Base-by-base conservation (phyloP, 92 coral and sea anemone genomes). In the Phenganax stokvisi region DNA sequence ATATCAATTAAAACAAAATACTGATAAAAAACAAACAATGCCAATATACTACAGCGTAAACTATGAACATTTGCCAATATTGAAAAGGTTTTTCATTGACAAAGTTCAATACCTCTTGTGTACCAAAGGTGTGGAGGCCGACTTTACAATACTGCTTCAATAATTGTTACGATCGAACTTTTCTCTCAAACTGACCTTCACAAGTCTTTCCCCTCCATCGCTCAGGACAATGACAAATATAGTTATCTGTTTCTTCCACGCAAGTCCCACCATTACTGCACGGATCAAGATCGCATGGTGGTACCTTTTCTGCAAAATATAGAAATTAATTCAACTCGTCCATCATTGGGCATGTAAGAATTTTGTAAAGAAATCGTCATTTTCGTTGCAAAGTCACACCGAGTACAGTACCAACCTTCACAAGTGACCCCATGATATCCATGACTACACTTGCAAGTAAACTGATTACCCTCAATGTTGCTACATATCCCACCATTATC, bases 401-500 rank as follows among this genome's bases (percentile, higher is more conserved):
- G 20, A 9, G 44, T 25, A 52, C 7, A 9, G 11, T 55, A 44
- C 86, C 57, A 44, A 96, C 99, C 99, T 85, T 87, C 97, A 76
- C 99, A 96, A 10, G 90, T 86, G 56, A 84, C 57, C 67, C 99
- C 99, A 59, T 86, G 88, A 81, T 77, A 92, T 51, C 73, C 28
- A 25, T 69, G 74, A 55, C 85, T 68, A 64, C 99, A 96, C 56
- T 88, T 84, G 67, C 99, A 96, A 20, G 90, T 92, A 72, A 88
- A 96, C 86, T 90, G 96, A 37, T 87, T 89, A 29, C 89, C 87
- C 27, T 84, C 81, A 56, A 80, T 75, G 77, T 96, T 93, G 61
- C 89, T 96, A 61, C 98, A 96, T 3, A 89, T 69, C 7, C 98
- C 98, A 17, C 92, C 93, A 81, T 96, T 91, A 5, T 92, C 86